phyloP scores from a whole-genome alignment of 2,888 invertebrate species.

The Saturnia pavonia region DNA sequence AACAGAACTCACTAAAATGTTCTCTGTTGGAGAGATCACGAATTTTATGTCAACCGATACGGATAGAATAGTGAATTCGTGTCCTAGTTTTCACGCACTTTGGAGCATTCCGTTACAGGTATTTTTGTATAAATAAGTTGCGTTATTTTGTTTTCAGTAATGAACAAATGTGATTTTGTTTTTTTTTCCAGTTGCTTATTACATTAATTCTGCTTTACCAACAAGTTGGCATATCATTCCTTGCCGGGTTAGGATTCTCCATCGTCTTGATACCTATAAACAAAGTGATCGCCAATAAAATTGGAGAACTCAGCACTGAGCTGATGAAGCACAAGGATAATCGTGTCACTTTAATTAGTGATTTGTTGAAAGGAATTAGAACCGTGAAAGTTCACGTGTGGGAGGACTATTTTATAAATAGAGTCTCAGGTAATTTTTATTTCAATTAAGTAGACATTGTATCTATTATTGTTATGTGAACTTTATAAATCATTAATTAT shows the following conservation, averaged over 20 bases:
- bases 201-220: slow-evolving; percentile 91
- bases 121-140: neutral
- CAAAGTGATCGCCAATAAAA: slow-evolving; percentile 93
- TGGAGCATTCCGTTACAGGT: slow-evolving; percentile 98
- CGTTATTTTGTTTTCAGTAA: neutral
- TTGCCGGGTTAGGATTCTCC: slow-evolving; percentile 94
- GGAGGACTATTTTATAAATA: slow-evolving; percentile 92
- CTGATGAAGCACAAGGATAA: slow-evolving; percentile 96
- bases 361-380: slow-evolving; percentile 92
- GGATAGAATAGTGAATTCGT: slow-evolving; percentile 96
- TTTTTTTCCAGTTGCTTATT: slow-evolving; percentile 85
- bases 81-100: slow-evolving; percentile 96
- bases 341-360: slow-evolving; percentile 92
- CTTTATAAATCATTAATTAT: too few relatives aligned
- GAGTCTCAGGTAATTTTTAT: slow-evolving; percentile 82
- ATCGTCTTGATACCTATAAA: slow-evolving; percentile 96
- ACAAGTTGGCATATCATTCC: slow-evolving; percentile 94
- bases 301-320: slow-evolving; percentile 90
- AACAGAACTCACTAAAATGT: slow-evolving; percentile 70
- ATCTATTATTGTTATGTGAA: too few relatives aligned
- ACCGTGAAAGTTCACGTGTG: slow-evolving; percentile 96
- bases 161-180: too few relatives aligned
- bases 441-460: neutral
- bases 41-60: slow-evolving; percentile 99
- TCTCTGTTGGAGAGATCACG: slow-evolving; percentile 91